Conservation (phyloP, 2,888 invertebrate species). For the Isoperla grammatica region DNA sequence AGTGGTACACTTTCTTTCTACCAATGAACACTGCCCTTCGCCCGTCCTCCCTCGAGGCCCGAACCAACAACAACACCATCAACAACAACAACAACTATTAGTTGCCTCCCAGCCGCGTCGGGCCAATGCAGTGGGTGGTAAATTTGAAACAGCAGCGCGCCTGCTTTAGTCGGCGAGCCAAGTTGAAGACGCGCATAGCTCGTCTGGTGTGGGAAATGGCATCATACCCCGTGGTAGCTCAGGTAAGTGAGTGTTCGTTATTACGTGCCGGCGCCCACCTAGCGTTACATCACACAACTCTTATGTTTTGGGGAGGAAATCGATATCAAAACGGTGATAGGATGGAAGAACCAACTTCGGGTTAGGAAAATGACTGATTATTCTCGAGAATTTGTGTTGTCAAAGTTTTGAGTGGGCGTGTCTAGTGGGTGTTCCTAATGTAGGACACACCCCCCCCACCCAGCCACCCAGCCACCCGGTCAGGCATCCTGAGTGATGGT, state of each 20-base stretch:
- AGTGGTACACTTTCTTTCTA: background rate
- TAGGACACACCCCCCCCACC: background rate
- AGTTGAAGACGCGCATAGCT: conserved; percentile 20
- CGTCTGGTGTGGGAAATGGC: conserved; percentile 24
- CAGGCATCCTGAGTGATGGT: background rate
- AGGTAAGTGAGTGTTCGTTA: conserved; percentile 17
- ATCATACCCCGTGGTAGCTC: conserved; percentile 21
- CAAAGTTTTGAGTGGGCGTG: conserved; percentile 1
- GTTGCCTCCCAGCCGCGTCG: conserved; percentile 6
- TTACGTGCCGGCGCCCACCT: background rate
- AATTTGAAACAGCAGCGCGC: conserved; percentile 21
- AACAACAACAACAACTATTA: too few species aligned
- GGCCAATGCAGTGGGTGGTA: conserved; percentile 25
- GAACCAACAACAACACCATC: too few species aligned
- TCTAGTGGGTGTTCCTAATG: background rate
- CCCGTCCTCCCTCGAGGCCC: too few species aligned
- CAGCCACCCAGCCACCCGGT: background rate
- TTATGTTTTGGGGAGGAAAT: too few species aligned
- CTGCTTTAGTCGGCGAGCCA: conserved; percentile 22
- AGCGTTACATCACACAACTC: too few species aligned
- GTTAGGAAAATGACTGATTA: too few species aligned
- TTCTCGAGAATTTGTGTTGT: background rate
- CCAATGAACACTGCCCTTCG: too few species aligned
- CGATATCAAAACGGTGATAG: too few species aligned
- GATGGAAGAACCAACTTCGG: too few species aligned